Conservation (phyloP, 2,113 vertebrate genomes). For the Bothrops jararaca region DNA sequence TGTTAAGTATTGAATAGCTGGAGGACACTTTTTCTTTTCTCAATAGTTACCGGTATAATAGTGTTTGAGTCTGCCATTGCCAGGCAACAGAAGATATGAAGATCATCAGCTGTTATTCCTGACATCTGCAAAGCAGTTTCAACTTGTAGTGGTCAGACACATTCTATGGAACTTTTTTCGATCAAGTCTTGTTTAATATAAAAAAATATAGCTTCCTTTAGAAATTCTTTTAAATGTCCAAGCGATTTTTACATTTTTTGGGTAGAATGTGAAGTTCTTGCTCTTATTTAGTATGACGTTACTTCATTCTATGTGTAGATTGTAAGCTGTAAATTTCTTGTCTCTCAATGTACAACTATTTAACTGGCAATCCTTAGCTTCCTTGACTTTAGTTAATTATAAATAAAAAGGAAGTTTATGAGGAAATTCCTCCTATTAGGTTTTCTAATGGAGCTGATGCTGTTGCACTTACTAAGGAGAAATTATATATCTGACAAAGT, state of each 20-base stretch:
- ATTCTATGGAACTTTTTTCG: neutral
- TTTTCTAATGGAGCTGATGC: neutral
- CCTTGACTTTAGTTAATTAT: neutral
- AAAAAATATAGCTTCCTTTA: neutral
- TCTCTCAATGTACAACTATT: neutral
- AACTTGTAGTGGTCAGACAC: neutral
- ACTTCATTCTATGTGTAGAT: neutral
- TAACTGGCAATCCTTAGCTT: neutral
- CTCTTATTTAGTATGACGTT: neutral
- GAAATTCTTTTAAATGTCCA: neutral
- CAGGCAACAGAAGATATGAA: neutral
- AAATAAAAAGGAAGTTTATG: neutral
- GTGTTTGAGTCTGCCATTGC: neutral
- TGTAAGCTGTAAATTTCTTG: neutral
- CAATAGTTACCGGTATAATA: neutral
- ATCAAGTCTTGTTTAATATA: neutral
- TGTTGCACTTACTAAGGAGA: neutral
- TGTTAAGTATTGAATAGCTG: neutral
- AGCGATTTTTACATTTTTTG: neutral
- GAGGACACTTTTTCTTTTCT: neutral
- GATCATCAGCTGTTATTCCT: neutral
- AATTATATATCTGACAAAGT: neutral
- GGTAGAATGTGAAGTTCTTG: neutral
- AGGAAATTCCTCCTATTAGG: neutral
- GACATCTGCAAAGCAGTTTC: neutral